These are phyloP conservation scores for Leiothrix lutea DNA, from an alignment of 2,113 vertebrate genomes.

Conservation along the genomic window DNA sequence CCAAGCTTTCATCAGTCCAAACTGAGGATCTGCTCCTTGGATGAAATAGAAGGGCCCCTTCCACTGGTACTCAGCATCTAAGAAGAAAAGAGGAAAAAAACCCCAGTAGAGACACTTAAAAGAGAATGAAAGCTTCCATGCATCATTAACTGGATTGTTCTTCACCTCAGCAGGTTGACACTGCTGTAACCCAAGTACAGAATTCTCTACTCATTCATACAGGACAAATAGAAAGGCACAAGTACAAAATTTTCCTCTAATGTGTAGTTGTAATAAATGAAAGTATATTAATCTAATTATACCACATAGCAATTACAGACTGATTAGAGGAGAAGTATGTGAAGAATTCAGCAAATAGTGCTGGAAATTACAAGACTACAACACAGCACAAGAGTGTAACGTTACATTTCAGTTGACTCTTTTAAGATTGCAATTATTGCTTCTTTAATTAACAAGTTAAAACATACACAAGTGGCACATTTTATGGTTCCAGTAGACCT, in stretches of 20 bases:
- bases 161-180: neutral
- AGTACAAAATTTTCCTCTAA: constrained; percentile 39
- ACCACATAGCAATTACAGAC: constrained; percentile 42
- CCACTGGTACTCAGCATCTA: constrained; percentile 87
- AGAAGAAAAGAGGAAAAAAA: neutral
- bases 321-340: neutral
- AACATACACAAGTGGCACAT: constrained; percentile 12
- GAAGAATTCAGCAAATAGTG: neutral
- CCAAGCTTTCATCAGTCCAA: constrained; percentile 96
- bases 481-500: neutral
- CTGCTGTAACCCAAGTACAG: constrained; percentile 6
- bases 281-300: constrained; percentile 62
- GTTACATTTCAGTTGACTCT: neutral
- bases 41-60: constrained; percentile 91
- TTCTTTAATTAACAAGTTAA: constrained; percentile 51
- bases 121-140: neutral
- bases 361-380: constrained; percentile 5
- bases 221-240: constrained; percentile 2
- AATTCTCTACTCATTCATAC: neutral
- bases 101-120: neutral
- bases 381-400: neutral
- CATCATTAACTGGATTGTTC: constrained; percentile 2
- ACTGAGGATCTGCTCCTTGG: constrained; percentile 92
- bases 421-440: constrained; percentile 7
- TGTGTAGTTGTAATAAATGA: neutral